Base-by-base conservation (phyloP, 2,888 invertebrate species). In the Chrysolina haemoptera region DNA sequence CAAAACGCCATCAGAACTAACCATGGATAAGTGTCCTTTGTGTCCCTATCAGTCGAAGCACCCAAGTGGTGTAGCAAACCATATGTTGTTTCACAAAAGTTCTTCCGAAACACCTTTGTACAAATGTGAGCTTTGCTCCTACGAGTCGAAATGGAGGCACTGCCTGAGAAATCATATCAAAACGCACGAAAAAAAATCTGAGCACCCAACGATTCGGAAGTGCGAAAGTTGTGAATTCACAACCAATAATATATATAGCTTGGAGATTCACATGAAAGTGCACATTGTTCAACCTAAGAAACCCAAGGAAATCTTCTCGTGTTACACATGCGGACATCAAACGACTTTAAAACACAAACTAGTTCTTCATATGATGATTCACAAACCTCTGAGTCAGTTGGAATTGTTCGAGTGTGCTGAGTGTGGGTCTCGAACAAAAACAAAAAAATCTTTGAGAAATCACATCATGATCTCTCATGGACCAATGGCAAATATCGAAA, bases 41-140 rank as follows among this genome's bases (percentile, higher is more conserved):
- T 69, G 69, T n/a, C 41, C 69, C 3, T 69, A 69, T 50, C 22
- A 62, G n/a, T 48, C 62, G 12, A 69, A 69, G 62, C 18, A n/a
- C 10, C 59, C 46, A 50, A 18, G 10, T 16, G 48, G 48, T 11
- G 12, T 69, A 8, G 11, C 12, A 11, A 69, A 41, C 20, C 69
- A 69, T 62, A 69, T 69, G 69, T 12, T 18, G 22, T 10, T 18
- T 48, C 69, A 69, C 40, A 63, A 69, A 40, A 63, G 62, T 20
- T 35, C 40, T 18, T 48, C 69, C 0, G 69, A 69, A 48, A 62
- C 50, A 6, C 20, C 43, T 20, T 18, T 48, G 11, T 69, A 22
- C 35, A 46, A 69, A 35, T 69, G 69, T 35, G 69, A 69, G 41
- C 27, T 69, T 9, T 69, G 69, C 12, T 10, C 62, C 10, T 69